Evolutionary conservation across 2,113 vertebrate genomes (phyloP).

Genomic region (Peromyscus californicus): DNA sequence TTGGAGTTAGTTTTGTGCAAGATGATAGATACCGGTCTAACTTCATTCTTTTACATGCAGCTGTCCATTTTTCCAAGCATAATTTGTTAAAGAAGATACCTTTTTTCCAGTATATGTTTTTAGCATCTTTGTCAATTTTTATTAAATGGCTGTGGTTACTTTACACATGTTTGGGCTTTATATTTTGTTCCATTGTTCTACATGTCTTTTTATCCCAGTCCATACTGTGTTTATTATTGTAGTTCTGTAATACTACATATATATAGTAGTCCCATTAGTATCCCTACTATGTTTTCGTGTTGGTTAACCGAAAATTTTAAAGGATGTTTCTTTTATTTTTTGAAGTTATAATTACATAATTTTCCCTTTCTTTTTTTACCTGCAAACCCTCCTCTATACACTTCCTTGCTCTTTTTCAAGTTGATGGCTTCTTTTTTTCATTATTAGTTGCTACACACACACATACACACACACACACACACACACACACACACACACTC

Average conservation of each 20-base stretch:
- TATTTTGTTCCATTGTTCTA: background rate
- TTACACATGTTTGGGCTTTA: background rate
- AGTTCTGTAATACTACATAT: background rate
- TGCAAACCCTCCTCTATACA: background rate
- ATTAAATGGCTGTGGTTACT: background rate
- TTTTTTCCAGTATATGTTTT: background rate
- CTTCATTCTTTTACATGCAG: background rate
- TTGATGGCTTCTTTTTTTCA: background rate
- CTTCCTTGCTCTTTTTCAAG: background rate
- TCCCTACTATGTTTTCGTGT: background rate
- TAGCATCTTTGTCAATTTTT: background rate
- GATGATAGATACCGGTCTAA: background rate
- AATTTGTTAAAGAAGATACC: background rate
- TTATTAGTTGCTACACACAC: background rate
- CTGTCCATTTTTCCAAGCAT: background rate
- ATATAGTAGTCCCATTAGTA: background rate
- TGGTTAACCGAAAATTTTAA: background rate
- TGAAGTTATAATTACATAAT: background rate
- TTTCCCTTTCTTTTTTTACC: background rate
- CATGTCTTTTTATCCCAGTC: background rate
- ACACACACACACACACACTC: background rate
- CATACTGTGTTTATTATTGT: background rate
- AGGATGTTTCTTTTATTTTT: background rate
- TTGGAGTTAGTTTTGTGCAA: background rate
- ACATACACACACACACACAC: background rate